Evolutionary conservation across 2,113 vertebrate species (phyloP).

Genomic region (Onychorhynchus coronatus): DNA sequence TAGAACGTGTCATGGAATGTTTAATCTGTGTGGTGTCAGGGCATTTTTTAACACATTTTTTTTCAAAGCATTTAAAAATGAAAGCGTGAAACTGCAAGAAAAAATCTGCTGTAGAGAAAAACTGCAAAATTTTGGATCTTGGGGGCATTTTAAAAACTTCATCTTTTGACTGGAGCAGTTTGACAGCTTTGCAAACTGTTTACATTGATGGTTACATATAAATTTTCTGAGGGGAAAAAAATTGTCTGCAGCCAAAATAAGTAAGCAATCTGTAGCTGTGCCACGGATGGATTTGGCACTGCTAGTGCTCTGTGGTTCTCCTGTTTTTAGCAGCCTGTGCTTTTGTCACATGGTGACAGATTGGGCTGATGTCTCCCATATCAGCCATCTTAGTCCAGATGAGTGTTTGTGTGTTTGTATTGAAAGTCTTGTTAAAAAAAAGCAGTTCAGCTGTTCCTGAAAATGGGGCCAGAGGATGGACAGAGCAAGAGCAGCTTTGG

Average conservation of each 20-base stretch:
- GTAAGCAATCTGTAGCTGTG: not conserved
- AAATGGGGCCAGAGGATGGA: not conserved
- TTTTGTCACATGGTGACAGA: not conserved
- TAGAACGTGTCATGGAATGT: not conserved
- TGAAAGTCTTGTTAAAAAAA: not conserved
- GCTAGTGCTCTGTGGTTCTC: not conserved
- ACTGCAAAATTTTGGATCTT: not conserved
- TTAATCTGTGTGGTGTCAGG: not conserved
- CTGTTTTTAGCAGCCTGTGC: not conserved
- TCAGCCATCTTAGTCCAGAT: not conserved
- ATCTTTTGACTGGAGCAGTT: not conserved
- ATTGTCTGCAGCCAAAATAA: not conserved
- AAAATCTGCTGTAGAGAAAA: not conserved
- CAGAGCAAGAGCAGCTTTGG: not conserved
- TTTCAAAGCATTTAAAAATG: not conserved
- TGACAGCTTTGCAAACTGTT: slow-evolving; percentile 27
- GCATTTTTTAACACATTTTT: not conserved
- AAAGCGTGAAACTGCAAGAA: not conserved
- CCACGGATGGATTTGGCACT: not conserved
- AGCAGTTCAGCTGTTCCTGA: not conserved
- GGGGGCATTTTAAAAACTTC: not conserved
- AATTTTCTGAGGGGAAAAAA: not conserved
- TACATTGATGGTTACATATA: not conserved
- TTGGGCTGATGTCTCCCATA: not conserved
- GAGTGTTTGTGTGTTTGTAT: not conserved